Percentiles rank a stretch among this genome's conserved stretches.
Conservation (phyloP, 2,888 invertebrate genomes). For the Drosophila longiperda region DNA sequence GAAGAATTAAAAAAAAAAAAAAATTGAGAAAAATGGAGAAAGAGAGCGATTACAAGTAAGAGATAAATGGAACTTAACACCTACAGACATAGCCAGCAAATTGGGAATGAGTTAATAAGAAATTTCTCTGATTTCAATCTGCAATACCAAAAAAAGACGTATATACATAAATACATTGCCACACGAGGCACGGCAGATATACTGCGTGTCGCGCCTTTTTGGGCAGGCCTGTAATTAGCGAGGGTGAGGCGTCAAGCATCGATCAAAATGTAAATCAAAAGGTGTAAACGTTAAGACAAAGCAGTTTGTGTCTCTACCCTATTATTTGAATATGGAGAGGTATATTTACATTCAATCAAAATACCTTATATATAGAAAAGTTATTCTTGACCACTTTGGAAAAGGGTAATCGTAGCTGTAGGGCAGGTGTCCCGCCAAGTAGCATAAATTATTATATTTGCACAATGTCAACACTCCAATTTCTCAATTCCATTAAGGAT, state of each 20-base stretch:
- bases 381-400: not conserved
- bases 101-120: conserved; percentile 40
- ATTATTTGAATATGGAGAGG: not conserved
- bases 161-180: conserved; percentile 27
- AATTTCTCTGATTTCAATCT: conserved; percentile 41
- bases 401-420: not conserved
- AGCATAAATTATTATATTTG: not conserved
- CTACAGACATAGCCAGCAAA: conserved; percentile 30
- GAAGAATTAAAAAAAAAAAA: not conserved
- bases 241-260: conserved; percentile 17
- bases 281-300: conserved; percentile 33
- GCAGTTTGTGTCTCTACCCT: conserved; percentile 7
- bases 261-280: conserved; percentile 61
- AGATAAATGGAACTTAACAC: conserved; percentile 44
- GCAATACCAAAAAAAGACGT: conserved; percentile 28
- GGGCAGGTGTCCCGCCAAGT: not conserved
- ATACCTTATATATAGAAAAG: not conserved
- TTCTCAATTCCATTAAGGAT: not conserved
- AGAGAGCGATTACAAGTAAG: conserved; percentile 20
- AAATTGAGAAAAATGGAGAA: not conserved
- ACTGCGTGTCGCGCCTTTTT: conserved; percentile 31
- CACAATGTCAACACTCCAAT: not conserved
- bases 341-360: not conserved
- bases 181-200: conserved; percentile 50
- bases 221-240: conserved; percentile 52